Conservation (phyloP, 2,888 invertebrate genomes). For the Smittia aterrima region DNA sequence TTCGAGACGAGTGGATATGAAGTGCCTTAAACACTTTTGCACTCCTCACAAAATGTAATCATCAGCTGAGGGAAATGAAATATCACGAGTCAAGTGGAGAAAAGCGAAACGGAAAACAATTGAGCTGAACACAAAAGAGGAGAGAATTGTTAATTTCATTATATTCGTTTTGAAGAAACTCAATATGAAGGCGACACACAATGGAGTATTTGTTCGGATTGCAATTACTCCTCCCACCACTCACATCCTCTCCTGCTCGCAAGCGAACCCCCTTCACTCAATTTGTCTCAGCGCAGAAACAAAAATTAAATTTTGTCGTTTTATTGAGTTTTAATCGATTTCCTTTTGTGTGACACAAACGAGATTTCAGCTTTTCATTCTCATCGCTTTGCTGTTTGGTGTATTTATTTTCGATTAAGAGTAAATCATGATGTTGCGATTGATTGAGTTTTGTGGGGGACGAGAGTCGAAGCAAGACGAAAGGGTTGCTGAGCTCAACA, state of each 20-base stretch:
- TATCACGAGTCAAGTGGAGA: not conserved
- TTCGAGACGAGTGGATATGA: not conserved
- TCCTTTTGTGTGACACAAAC: slow-evolving; percentile 38
- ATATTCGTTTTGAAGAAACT: not conserved
- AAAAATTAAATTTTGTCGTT: slow-evolving; percentile 31
- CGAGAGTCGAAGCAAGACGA: not conserved
- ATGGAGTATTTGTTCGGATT: slow-evolving; percentile 5
- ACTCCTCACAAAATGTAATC: not conserved
- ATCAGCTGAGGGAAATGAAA: not conserved
- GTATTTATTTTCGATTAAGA: slow-evolving; percentile 32
- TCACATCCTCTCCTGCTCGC: not conserved
- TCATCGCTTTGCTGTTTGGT: not conserved
- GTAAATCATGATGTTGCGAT: slow-evolving; percentile 30
- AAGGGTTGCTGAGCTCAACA: slow-evolving; percentile 5
- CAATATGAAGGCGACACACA: not conserved
- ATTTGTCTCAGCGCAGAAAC: slow-evolving; percentile 7
- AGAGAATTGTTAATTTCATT: slow-evolving; percentile 21
- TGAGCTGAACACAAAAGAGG: not conserved
- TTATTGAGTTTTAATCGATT: slow-evolving; percentile 42
- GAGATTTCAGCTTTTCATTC: slow-evolving; percentile 15
- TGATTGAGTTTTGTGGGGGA: slow-evolving; percentile 18
- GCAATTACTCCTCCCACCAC: slow-evolving; percentile 20
- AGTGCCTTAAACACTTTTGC: not conserved
- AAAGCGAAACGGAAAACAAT: slow-evolving; percentile 3
- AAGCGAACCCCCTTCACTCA: not conserved